Evolutionary conservation across 1,140 invertebrate species (phyloP).

Genomic region (Aphelenchoides besseyi): DNA sequence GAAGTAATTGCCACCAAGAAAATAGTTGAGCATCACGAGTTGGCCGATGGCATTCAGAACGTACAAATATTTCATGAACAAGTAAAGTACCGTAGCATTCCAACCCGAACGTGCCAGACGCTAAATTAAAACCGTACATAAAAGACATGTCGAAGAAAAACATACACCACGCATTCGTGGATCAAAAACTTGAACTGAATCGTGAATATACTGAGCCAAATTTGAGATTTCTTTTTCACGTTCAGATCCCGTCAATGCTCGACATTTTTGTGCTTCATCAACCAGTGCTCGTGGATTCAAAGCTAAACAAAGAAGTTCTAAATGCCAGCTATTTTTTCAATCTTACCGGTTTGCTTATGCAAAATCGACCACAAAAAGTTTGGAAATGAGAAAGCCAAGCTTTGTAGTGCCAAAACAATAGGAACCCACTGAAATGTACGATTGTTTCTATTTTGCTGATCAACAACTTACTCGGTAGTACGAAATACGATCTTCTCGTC

Average conservation of each 20-base stretch:
- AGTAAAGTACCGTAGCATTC: slow-evolving; percentile 63
- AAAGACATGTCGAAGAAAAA: slow-evolving; percentile 19
- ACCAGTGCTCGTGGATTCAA: slow-evolving; percentile 50
- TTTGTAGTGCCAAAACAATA: slow-evolving; percentile 53
- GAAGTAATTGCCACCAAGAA: slow-evolving; percentile 65
- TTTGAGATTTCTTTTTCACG: slow-evolving; percentile 50
- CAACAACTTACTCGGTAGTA: no score
- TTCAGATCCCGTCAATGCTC: slow-evolving; percentile 33
- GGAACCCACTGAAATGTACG: no score
- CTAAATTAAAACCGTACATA: slow-evolving; percentile 4
- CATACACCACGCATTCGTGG: slow-evolving; percentile 3
- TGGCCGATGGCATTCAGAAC: slow-evolving; percentile 65
- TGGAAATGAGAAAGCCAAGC: slow-evolving; percentile 52
- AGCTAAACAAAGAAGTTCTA: slow-evolving; percentile 20
- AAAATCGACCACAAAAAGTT: slow-evolving; percentile 58
- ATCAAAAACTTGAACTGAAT: slow-evolving; percentile 50
- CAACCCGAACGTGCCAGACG: slow-evolving; percentile 39
- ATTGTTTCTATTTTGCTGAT: no score
- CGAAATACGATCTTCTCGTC: slow-evolving; percentile 47
- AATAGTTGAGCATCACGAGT: slow-evolving; percentile 65
- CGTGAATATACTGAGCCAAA: slow-evolving; percentile 56
- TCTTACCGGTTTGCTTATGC: slow-evolving; percentile 55
- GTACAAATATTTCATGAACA: slow-evolving; percentile 65
- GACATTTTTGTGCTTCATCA: slow-evolving; percentile 33
- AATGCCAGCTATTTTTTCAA: slow-evolving; percentile 10